Base-by-base conservation (phyloP, 2,888 invertebrate genomes). In the Iphiclides podalirius region DNA sequence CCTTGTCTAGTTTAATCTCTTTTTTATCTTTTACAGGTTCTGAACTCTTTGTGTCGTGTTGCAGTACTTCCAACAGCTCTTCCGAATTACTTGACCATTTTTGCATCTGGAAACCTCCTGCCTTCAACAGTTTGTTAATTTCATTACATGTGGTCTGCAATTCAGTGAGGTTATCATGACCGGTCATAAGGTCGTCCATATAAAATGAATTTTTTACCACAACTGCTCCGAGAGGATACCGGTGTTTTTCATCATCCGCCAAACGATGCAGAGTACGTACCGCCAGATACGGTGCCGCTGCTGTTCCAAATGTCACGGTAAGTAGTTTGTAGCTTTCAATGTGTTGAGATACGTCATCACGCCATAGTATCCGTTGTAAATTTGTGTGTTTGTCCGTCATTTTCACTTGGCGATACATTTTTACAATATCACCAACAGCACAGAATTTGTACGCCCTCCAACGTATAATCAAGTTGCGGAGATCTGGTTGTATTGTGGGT, bases 271-370 rank as follows among this genome's bases (percentile, higher is more conserved):
- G 43, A n/a, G 50, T 42, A 20, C 42, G 48, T 26, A 58, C 55
- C 9, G 58, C 58, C 2, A 57, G 35, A 37, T 55, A 55, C 1
- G 57, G 60, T 3, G 55, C 54, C 2, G 52, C 45, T 11, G 54
- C 46, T 1, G 53, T 53, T 1, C 57, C 58, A 47, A 58, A 58
- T 2, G 58, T 60, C 6, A 57, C 55, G 1, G 42, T 50, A 2
- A 52, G 26, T 26, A 56, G 31, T 15, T 34, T 41, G 16, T 52
- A 57, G 14, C 37, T 34, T 28, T 43, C 7, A 1, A 54, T 33
- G 13, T 47, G 33, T 16, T 33, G 20, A 9, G 37, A 17, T 23
- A 34, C 8, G 8, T 52, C 20, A 4, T 51, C 43, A 31, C 56
- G 34, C 57, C 57, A 60, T 1, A 54, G 16, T 15, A 60, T 50